phyloP scores from a whole-genome alignment of 2,797 vertebrate genomes.

The Anisognathus igniventris region DNA sequence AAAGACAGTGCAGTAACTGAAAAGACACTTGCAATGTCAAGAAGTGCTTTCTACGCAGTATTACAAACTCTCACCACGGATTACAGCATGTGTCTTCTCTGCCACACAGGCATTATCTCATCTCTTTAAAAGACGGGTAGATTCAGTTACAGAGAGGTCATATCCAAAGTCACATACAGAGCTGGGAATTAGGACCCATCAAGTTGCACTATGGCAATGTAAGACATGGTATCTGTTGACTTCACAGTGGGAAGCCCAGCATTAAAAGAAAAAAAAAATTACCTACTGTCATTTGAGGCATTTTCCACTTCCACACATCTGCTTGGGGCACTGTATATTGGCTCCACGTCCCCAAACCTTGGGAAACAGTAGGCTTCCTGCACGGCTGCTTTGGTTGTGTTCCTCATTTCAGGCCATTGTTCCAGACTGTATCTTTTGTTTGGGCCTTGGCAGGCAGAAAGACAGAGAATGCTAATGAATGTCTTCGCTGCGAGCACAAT shows the following conservation, averaged over 20 bases:
- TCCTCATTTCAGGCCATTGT: conserved; percentile 57
- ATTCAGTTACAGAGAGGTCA: conserved; percentile 24
- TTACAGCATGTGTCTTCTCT: conserved; percentile 7
- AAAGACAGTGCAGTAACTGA: neutral
- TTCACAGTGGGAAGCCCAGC: neutral
- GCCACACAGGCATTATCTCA: conserved; percentile 33
- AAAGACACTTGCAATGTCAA: conserved; percentile 32
- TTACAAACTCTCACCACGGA: neutral
- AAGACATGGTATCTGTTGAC: neutral
- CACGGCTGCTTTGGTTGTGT: neutral
- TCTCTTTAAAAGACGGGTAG: neutral
- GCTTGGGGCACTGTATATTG: neutral
- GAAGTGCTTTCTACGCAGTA: neutral
- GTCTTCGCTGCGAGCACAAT: neutral
- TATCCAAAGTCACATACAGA: neutral
- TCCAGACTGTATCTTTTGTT: conserved; percentile 58
- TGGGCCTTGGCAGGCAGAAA: conserved; percentile 55
- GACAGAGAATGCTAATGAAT: conserved; percentile 50
- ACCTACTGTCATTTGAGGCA: neutral
- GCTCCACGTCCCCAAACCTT: neutral
- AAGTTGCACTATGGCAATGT: neutral
- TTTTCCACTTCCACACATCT: neutral
- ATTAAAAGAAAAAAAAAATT: neutral
- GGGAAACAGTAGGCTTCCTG: conserved; percentile 1
- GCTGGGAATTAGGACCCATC: neutral